Base-by-base conservation (phyloP, 1,140 invertebrate species). In the Archivesica marissinica region DNA sequence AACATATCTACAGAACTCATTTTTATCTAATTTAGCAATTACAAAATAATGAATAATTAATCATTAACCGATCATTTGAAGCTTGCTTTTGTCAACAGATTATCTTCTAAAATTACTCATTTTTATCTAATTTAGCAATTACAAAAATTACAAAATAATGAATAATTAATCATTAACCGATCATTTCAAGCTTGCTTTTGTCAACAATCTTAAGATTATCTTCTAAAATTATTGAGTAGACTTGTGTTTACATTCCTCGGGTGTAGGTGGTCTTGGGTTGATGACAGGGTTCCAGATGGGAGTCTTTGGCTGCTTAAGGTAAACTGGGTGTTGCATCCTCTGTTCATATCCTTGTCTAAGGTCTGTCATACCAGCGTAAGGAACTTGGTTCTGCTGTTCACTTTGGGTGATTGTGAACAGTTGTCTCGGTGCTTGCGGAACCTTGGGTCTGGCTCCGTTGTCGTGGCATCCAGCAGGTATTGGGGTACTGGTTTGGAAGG, bases 391-490 rank as follows among this genome's bases (percentile, higher is more conserved):
- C 17, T 28, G 25, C 25, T 2, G 2, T 17, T 28, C 54, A 74
- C 15, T 50, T n/a, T 68, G 33, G 1, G 33, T 17, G 25, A 3
- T 11, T 23, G 61, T 3, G 33, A 66, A 66, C 4, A 66, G 33
- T 20, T 38, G 33, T 38, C 33, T 66, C 23, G 30, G 61, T 15
- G 20, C 3, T 20, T 38, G 33, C 1, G 61, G 61, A 15, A 66
- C 38, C 39, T 66, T 66, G 35, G 61, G 61, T 38, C 61, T 66
- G 20, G 61, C 61, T 38, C 61, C 61, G 39, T 66, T 61, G 20
- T 61, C 13, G 25, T 59, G 54, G n/a, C n/a, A n/a, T 66, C 15
- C 33, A 35, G 20, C 61, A 9, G 61, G 39, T 35, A 15, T 28
- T 23, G 66, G 38, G 3, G 66, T 25, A 1, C 66, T 39, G 11